Percentiles rank a stretch among this genome's conserved stretches.
phyloP scores from a whole-genome alignment of 2,888 invertebrate species.

The Agrotis ipsilon region DNA sequence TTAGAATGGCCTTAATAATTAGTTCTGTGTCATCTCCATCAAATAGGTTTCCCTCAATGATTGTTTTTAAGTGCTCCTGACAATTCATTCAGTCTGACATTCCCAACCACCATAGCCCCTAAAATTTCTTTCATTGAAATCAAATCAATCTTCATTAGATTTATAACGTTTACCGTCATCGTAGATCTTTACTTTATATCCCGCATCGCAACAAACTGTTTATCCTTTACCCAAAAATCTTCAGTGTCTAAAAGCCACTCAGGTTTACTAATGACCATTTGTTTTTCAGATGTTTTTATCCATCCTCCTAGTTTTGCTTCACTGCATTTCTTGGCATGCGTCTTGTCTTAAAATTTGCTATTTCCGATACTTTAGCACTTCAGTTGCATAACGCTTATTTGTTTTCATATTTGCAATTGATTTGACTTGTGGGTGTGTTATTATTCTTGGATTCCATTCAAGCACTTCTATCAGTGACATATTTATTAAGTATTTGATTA shows the following conservation, averaged over 20 bases:
- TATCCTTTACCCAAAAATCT: slow-evolving; percentile 6
- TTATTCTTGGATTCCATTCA: slow-evolving; percentile 27
- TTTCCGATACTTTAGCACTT: slow-evolving; percentile 4
- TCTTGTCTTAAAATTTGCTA: slow-evolving; percentile 7
- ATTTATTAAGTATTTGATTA: no score
- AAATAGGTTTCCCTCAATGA: neutral
- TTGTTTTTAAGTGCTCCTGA: neutral
- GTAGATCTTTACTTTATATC: neutral
- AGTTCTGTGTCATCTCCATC: neutral
- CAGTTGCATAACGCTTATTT: slow-evolving; percentile 14
- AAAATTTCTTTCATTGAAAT: no score
- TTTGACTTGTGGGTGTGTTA: neutral
- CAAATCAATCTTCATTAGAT: no score
- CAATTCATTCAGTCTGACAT: no score
- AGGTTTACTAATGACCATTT: slow-evolving; percentile 24
- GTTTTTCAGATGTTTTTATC: slow-evolving; percentile 17
- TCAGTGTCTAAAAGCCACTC: slow-evolving; percentile 13
- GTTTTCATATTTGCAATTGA: slow-evolving; percentile 1
- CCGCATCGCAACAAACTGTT: neutral
- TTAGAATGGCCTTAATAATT: no score
- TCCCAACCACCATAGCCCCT: no score
- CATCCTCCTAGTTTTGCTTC: neutral
- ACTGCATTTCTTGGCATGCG: slow-evolving; percentile 42
- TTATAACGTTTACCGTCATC: neutral
- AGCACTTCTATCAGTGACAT: neutral